Evolutionary conservation across 2,797 vertebrate genomes (phyloP).

Genomic region (Naso thynnoides): DNA sequence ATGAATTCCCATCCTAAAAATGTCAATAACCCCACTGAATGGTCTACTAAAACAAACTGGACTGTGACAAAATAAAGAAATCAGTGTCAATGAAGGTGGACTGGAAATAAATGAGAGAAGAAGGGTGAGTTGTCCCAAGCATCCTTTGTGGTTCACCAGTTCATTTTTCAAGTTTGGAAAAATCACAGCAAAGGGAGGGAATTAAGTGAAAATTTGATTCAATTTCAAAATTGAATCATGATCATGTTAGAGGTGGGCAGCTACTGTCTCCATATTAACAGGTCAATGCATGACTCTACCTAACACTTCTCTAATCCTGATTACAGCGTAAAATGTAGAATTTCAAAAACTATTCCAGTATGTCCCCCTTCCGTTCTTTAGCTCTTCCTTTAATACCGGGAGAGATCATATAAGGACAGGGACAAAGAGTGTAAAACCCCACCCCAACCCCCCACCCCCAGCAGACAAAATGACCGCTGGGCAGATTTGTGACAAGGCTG

Average conservation of each 20-base stretch:
- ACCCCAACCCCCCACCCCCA: too few species aligned
- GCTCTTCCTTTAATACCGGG: slow-evolving; percentile 11
- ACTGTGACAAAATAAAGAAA: too few species aligned
- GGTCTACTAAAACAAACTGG: too few species aligned
- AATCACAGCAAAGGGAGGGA: not conserved
- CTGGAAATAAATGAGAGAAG: too few species aligned
- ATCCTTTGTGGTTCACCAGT: too few species aligned
- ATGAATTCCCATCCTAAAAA: too few species aligned
- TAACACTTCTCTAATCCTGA: not conserved
- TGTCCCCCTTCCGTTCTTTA: not conserved
- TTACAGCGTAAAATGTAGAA: slow-evolving; percentile 6
- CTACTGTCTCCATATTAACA: not conserved
- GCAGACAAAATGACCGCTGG: slow-evolving; percentile 9
- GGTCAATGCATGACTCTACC: not conserved
- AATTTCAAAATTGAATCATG: not conserved
- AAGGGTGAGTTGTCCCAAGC: too few species aligned
- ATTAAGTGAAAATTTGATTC: not conserved
- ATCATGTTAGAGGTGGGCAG: not conserved
- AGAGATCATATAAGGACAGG: slow-evolving; percentile 3
- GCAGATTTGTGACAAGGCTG: slow-evolving; percentile 10
- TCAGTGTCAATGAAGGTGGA: too few species aligned
- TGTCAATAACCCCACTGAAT: too few species aligned
- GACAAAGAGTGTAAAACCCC: slow-evolving; percentile 9
- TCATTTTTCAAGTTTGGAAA: too few species aligned
- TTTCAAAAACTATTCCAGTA: not conserved